Conservation (phyloP, 2,888 invertebrate species). For the Phytoseiulus persimilis region DNA sequence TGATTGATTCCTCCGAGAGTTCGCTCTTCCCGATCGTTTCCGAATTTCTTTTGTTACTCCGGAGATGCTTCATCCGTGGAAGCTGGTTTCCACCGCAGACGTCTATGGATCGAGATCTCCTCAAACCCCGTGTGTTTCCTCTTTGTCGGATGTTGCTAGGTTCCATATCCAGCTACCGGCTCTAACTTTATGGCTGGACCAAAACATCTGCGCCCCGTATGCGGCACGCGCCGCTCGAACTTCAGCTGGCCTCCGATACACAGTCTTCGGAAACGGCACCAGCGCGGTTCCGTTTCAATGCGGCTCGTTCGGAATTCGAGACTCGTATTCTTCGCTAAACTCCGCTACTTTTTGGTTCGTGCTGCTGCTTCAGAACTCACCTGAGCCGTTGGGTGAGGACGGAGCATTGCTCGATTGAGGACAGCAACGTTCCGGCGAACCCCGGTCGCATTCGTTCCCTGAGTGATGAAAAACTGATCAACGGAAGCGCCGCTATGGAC, state of each 20-base stretch:
- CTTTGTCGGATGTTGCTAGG: not conserved
- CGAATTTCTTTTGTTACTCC: too few relatives aligned
- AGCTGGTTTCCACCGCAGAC: too few relatives aligned
- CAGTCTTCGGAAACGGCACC: not conserved
- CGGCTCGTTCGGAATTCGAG: not conserved
- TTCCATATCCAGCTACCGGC: not conserved
- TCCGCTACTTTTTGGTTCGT: not conserved
- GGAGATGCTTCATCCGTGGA: too few relatives aligned
- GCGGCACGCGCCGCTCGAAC: not conserved
- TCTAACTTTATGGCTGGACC: not conserved
- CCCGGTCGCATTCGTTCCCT: too few relatives aligned
- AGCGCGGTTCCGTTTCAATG: not conserved
- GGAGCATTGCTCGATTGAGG: too few relatives aligned
- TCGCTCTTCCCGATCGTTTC: too few relatives aligned
- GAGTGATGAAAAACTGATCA: too few relatives aligned
- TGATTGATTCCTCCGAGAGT: not conserved
- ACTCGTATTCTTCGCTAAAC: not conserved
- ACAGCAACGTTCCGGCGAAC: too few relatives aligned
- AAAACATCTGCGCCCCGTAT: not conserved
- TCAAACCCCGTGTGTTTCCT: not conserved
- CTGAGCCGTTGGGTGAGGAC: too few relatives aligned
- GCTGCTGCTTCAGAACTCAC: not conserved
- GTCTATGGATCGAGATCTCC: not conserved
- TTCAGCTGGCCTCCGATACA: not conserved
- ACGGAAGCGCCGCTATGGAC: too few relatives aligned